Conservation (phyloP, 2,113 vertebrate genomes). For the Dicerorhinus sumatrensis region DNA sequence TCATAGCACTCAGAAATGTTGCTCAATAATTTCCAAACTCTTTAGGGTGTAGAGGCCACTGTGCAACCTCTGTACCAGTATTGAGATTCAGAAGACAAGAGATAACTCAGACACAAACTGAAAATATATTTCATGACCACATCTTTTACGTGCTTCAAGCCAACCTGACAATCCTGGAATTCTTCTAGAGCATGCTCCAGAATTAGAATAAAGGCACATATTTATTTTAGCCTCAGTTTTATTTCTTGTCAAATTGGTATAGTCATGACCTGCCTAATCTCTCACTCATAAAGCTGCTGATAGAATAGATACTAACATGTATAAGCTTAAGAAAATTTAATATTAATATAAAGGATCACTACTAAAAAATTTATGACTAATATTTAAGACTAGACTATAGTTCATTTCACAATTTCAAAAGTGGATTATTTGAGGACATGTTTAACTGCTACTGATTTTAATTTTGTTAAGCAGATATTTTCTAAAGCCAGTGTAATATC, state of each 20-base stretch:
- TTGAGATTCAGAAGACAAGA: neutral
- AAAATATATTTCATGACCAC: neutral
- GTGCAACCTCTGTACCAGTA: neutral
- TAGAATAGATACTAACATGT: neutral
- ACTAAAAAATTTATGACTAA: neutral
- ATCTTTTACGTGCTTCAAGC: neutral
- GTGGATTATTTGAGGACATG: neutral
- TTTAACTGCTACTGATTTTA: neutral
- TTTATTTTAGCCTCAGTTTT: neutral
- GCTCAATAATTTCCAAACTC: neutral
- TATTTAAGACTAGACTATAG: neutral
- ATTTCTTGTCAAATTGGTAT: neutral
- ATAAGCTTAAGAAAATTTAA: neutral
- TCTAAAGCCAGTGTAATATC: neutral
- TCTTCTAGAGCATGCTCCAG: neutral
- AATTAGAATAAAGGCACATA: neutral
- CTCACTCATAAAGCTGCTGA: neutral
- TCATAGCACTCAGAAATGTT: neutral
- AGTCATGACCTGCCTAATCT: neutral
- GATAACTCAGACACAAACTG: neutral
- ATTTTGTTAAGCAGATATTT: neutral
- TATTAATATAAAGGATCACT: neutral
- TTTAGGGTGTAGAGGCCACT: neutral
- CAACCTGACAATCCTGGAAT: neutral
- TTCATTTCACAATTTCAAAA: neutral